Conservation (phyloP, 2,888 invertebrate species). For the Lithophane semibrunnea region DNA sequence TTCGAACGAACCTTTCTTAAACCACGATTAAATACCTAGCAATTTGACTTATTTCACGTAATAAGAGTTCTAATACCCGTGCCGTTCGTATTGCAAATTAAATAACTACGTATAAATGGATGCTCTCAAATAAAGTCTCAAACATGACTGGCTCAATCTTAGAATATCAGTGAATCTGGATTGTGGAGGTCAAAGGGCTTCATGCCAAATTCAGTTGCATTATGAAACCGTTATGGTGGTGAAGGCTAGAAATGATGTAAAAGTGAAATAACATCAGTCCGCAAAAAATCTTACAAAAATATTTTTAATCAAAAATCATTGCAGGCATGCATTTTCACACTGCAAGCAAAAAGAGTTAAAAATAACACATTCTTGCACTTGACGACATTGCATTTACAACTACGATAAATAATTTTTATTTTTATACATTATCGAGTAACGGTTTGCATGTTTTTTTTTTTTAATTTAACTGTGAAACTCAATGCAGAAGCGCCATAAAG, state of each 20-base stretch:
- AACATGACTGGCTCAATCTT: neutral
- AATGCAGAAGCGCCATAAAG: constrained; percentile 49
- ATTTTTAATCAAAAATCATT: neutral
- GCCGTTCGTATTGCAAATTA: neutral
- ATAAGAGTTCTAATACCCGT: neutral
- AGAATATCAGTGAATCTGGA: neutral
- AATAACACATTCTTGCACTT: neutral
- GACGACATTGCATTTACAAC: constrained; percentile 29
- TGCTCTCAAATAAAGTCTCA: neutral
- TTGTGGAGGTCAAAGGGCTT: neutral
- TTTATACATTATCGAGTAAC: constrained; percentile 42
- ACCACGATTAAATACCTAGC: neutral
- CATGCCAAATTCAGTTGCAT: too few species aligned
- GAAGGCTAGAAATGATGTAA: too few species aligned
- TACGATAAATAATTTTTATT: constrained; percentile 26
- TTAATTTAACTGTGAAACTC: constrained; percentile 36
- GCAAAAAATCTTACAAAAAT: neutral
- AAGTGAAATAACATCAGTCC: neutral
- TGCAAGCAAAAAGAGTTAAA: neutral
- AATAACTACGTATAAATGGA: too few species aligned
- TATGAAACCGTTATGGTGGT: too few species aligned
- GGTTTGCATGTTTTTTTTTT: constrained; percentile 1
- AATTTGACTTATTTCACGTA: constrained; percentile 4
- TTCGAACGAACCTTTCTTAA: constrained; percentile 15
- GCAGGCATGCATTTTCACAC: neutral